These are phyloP conservation scores for Noctua janthe DNA, from an alignment of 2,888 invertebrate genomes.

Conservation along the genomic window DNA sequence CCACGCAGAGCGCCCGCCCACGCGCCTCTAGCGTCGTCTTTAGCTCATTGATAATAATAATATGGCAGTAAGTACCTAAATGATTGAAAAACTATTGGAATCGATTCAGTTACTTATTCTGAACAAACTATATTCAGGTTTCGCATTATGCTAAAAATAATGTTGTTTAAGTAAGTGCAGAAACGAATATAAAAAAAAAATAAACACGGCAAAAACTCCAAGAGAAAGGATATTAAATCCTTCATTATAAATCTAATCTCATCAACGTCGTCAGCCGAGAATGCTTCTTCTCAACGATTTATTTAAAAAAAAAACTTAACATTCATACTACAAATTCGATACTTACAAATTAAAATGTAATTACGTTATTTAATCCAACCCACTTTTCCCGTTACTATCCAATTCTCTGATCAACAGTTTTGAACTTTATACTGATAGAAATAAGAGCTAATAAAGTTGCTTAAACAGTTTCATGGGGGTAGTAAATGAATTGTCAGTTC, in stretches of 20 bases:
- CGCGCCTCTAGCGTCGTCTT: no score
- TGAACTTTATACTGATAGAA: neutral
- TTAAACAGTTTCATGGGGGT: neutral
- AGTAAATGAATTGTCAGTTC: constrained; percentile 24
- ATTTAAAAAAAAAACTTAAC: constrained; percentile 19
- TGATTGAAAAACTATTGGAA: no score
- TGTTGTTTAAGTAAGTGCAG: no score
- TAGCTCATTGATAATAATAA: no score
- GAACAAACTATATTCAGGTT: no score
- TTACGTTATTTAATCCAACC: constrained; percentile 12
- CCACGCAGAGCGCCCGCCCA: no score
- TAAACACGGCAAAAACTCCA: neutral
- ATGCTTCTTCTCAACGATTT: neutral
- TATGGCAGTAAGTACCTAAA: no score
- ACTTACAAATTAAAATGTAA: constrained; percentile 35
- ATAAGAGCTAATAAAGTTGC: constrained; percentile 12
- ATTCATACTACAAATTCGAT: constrained; percentile 48
- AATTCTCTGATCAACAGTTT: neutral
- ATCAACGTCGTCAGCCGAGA: neutral
- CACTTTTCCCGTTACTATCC: neutral
- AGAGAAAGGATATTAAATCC: neutral
- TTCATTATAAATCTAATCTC: neutral
- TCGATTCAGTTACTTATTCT: no score
- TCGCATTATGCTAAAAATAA: no score
- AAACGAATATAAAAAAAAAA: no score